Base-by-base conservation (phyloP, 2,797 vertebrate genomes). In the Prionace glauca region DNA sequence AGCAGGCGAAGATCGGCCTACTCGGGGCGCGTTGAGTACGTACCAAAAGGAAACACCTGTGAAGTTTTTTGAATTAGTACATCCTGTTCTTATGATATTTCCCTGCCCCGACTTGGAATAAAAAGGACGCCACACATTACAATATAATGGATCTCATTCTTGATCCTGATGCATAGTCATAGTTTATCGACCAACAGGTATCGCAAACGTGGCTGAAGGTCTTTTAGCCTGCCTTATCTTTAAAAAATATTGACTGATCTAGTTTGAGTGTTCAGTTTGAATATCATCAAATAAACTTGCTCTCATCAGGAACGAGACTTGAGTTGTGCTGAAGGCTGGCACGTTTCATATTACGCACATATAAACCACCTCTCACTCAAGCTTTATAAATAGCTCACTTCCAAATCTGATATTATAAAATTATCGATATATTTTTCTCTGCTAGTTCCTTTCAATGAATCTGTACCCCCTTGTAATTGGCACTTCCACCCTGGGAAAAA, bases 41-140 rank as follows among this genome's bases (percentile, higher is more conserved):
- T 77, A 77, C 41, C 11, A 50, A 60, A 74, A 95, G 93, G 93
- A 95, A 95, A 72, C 93, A 95, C 93, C 93, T 95, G 93, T n/a
- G 26, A 50, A 74, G 16, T 95, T 71, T 92, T 67, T 4, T 92
- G 90, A 92, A 92, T 69, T 12, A 69, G 90, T 92, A 92, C 90
- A 92, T 95, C 69, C 93, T 94, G 93, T 95, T 95, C 45, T 95
- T 77, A 74, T 56, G 93, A 56, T 41, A 92, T 95, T 60, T 74
- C 72, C 69, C 93, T 94, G 93, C 56, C 93, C 50, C 56, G 26
- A 77, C 41, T 72, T 95, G 93, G 71, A 74, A 74, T 29, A 50
- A 74, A 74, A 94, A 45, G 67, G 93, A 94, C 56, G 29, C 26
- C 16, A 10, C 7, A 22, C 36, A 18, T 56, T 50, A 45, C 14